Base-by-base conservation (phyloP, 1,140 invertebrate species). In the Bemisia tabaci region DNA sequence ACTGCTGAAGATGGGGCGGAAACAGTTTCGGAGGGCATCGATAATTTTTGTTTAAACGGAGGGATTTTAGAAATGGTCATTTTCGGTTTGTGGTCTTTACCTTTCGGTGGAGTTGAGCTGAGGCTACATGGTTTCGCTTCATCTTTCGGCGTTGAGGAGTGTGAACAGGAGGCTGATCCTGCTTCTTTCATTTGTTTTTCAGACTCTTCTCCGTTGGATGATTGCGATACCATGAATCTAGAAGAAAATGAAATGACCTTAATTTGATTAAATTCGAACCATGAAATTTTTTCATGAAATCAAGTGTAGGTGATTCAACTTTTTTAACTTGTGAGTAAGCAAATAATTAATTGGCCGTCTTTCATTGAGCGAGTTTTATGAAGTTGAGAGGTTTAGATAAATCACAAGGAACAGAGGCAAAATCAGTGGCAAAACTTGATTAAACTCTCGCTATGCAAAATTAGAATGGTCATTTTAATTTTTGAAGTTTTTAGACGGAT, bases 21-120 rank as follows among this genome's bases (percentile, higher is more conserved):
- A 48, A 48, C 5, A 48, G 33, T 9, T 17, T 48, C 33, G 5
- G 33, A 9, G 5, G 33, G 33, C 39, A 77, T 80, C 1, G 81
- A 81, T 71, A 82, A 82, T 62, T 78, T 76, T 12, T 79, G 77
- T 72, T 75, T 77, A 71, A 77, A 82, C 22, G 82, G 81, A 58
- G 82, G 82, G 72, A 83, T 83, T 72, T 80, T 75, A 65, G 75
- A 48, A 76, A 0, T 77, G 72, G 66, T 78, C 77, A 2, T 69
- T 68, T n/a, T 72, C 74, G 22, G 76, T 73, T 0, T 76, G 75
- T 2, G 76, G 74, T 68, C 77, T 77, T 22, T 75, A 73, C 12
- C 17, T 17, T 17, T 17, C 5, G 33, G 33, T 48, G 33, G 17
- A 17, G 5, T 48, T 17, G 33, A 17, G 33, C 5, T 9, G 33